These are phyloP conservation scores for Bombus confusus DNA, from an alignment of 1,140 invertebrate genomes.

Conservation along the genomic window DNA sequence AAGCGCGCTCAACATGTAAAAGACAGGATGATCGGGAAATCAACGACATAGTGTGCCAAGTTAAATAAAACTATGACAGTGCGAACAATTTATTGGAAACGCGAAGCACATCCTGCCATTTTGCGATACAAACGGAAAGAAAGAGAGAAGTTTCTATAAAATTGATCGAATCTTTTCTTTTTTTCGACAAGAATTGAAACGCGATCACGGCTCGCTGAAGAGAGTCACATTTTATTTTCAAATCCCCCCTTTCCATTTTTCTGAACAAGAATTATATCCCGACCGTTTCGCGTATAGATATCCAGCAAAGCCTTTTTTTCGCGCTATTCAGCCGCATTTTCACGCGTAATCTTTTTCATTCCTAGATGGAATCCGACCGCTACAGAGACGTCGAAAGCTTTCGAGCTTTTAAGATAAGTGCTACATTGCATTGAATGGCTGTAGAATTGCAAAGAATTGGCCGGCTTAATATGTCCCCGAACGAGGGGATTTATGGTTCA, in stretches of 20 bases:
- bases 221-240: background rate
- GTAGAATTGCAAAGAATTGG: constrained; percentile 24
- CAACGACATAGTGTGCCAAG: background rate
- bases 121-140: too few relatives aligned
- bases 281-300: background rate
- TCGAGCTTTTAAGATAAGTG: constrained; percentile 67
- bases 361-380: constrained; percentile 49
- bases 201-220: background rate
- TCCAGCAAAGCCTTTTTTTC: constrained; percentile 45
- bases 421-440: constrained; percentile 49
- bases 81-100: too few relatives aligned
- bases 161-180: too few relatives aligned
- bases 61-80: background rate
- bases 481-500: background rate
- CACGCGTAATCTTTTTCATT: constrained; percentile 60
- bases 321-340: constrained; percentile 36
- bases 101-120: too few relatives aligned
- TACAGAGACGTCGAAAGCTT: constrained; percentile 53
- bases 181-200: background rate
- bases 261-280: constrained; percentile 18
- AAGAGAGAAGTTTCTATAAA: background rate
- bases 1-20: background rate
- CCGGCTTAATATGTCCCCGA: constrained; percentile 24
- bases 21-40: background rate
- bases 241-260: background rate